phyloP scores from a whole-genome alignment of 1,140 invertebrate species.

The Drepana arcuata region DNA sequence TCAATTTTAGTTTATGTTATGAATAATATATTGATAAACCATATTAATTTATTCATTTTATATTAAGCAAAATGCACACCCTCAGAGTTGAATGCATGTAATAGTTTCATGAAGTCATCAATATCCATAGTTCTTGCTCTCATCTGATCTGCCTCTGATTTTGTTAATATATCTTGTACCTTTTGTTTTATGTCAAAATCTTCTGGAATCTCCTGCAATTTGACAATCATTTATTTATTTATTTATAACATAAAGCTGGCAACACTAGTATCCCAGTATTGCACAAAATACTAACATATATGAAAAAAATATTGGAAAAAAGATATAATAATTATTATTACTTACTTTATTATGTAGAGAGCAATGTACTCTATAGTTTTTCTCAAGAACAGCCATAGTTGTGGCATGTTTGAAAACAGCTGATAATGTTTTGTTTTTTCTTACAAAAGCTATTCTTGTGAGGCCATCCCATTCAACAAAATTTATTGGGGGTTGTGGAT shows the following conservation, averaged over 20 bases:
- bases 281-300: no score
- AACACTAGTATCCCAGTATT: no score
- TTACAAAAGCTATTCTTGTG: conserved; percentile 92
- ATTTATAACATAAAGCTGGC: no score
- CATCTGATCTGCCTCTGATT: conserved; percentile 79
- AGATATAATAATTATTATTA: no score
- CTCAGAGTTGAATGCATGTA: conserved; percentile 90
- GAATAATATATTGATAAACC: no score
- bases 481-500: conserved; percentile 96
- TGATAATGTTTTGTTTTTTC: conserved; percentile 95
- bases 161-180: conserved; percentile 82
- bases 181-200: conserved; percentile 91
- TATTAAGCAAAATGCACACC: conserved; percentile 88
- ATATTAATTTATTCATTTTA: no score
- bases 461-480: conserved; percentile 99
- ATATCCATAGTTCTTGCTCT: conserved; percentile 95
- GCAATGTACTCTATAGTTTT: conserved; percentile 93
- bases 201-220: conserved; percentile 79
- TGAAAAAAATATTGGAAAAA: no score
- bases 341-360: conserved; percentile 88
- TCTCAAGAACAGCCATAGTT: conserved; percentile 87
- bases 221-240: no score
- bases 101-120: conserved; percentile 93
- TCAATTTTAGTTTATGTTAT: no score
- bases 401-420: conserved; percentile 90